Evolutionary conservation across 2,797 vertebrate genomes (phyloP).

Genomic region (Myotis myotis): DNA sequence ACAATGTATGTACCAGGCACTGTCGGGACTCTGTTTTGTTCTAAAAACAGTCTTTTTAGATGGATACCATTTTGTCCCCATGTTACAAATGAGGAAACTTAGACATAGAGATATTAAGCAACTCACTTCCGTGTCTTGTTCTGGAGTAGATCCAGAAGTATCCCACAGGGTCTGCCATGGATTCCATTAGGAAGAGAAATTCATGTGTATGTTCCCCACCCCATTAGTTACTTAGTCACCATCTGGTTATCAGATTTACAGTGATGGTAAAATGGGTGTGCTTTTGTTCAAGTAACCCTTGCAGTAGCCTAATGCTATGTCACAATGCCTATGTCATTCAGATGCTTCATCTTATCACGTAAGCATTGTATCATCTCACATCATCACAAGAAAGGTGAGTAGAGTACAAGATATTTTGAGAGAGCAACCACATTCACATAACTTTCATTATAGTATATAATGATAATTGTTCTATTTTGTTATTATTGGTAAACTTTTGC

Average conservation of each 20-base stretch:
- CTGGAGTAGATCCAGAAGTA: background rate
- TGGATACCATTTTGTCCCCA: background rate
- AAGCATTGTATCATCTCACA: background rate
- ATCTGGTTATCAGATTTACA: background rate
- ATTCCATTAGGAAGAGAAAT: background rate
- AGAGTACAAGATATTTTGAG: background rate
- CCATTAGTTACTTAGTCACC: background rate
- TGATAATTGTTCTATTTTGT: background rate
- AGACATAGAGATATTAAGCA: background rate
- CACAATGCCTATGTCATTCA: background rate
- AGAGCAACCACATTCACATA: background rate
- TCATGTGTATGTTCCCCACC: background rate
- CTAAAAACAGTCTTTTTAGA: background rate
- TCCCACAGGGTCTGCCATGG: background rate
- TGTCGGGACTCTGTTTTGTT: background rate
- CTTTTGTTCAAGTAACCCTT: background rate
- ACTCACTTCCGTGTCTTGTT: background rate
- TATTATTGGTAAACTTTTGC: background rate
- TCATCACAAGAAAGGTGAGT: background rate
- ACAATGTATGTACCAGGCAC: background rate
- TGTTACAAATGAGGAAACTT: background rate
- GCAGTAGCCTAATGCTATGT: background rate
- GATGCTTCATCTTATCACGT: background rate
- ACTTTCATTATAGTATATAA: no score
- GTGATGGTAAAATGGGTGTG: background rate